Evolutionary conservation across 2,888 invertebrate genomes (phyloP), one percentile per base, ranked within the genome.

Genomic region (Drosophila peninsularis): DNA sequence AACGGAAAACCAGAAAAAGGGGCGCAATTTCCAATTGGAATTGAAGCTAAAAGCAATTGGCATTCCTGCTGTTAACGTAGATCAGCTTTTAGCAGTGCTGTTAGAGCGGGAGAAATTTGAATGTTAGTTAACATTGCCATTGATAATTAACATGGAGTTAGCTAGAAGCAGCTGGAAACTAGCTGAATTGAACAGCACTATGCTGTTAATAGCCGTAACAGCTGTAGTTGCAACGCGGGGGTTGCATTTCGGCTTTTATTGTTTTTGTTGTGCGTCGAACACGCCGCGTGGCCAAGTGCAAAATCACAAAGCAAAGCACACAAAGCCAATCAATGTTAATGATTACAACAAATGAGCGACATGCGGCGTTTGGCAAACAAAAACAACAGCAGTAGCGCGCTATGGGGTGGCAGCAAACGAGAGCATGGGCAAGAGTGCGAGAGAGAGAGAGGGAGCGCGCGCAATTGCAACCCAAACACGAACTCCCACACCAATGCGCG

Each of bases 271-370:
- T 70, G 53, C 39, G 71, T 57, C 45, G 34, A 54, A 62, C 71
- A 37, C 17, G 66, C 73, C 78, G 75, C 75, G 73, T 75, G 78
- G 62, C 78, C 77, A 67, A 79, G 65, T 78, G 70, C 75, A 75
- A 79, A 70, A 79, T 78, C 76, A 79, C 75, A 79, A 74, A 77
- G 78, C 78, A 77, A 77, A 55, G 73, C 55, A 61, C 60, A 79
- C 77, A 78, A 78, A 67, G 75, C 62, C 74, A 78, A 78, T 78
- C 71, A 78, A 78, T 79, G 71, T 71, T 68, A 68, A 78, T 71
- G 78, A 79, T 75, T 75, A 67, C 63, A 67, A 75, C 75, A 78
- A 78, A 75, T 71, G 68, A 57, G 54, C 60, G 79, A 57, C 75
- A 78, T 64, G 78, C 79, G 64, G 79, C 79, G 69, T 67, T 67